Base-by-base conservation (phyloP, 2,888 invertebrate species). In the Spicauda simplicius region DNA sequence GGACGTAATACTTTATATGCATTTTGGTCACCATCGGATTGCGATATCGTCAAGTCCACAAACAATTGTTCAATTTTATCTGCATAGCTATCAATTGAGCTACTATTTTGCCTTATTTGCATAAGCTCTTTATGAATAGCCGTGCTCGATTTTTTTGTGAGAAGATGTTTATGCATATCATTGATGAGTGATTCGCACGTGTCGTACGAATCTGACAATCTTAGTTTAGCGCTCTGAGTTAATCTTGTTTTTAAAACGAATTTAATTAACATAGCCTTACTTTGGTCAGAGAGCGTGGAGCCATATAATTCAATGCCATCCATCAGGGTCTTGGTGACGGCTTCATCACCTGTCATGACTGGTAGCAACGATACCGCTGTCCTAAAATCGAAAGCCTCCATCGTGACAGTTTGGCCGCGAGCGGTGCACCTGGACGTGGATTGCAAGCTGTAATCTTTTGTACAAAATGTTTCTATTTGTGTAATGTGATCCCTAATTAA, bases 21-120 rank as follows among this genome's bases (percentile, higher is more conserved):
- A 7, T 64, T 63, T 14, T 53, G 18, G 37, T 72, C 48, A 4
- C 69, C 68, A 52, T 72, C 62, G 25, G 73, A 71, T 52, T 75
- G 73, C 12, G 73, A 68, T 57, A 75, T 73, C 16, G 74, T 75
- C 30, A 73, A 56, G 41, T 75, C 71, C 1, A 71, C 70, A 69
- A 72, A 73, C 12, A 74, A 55, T 18, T 70, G 19, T 48, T 66
- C 58, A 6, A 71, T 67, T 54, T 69, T 64, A 10, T 64, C 64
- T 45, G 69, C 70, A 41, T 57, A 70, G 8, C 57, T 59, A 19
- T 62, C 64, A 41, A 72, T 64, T 25, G 67, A 41, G 30, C 33
- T 57, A 25, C 65, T 50, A 55, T 20, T 57, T 20, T 71, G 69
- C 57, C 19, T 61, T 6, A 58, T 56, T 2, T n/a, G 10, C 33